Evolutionary conservation across 2,797 vertebrate species (phyloP).

Genomic region (Perodicticus potto): DNA sequence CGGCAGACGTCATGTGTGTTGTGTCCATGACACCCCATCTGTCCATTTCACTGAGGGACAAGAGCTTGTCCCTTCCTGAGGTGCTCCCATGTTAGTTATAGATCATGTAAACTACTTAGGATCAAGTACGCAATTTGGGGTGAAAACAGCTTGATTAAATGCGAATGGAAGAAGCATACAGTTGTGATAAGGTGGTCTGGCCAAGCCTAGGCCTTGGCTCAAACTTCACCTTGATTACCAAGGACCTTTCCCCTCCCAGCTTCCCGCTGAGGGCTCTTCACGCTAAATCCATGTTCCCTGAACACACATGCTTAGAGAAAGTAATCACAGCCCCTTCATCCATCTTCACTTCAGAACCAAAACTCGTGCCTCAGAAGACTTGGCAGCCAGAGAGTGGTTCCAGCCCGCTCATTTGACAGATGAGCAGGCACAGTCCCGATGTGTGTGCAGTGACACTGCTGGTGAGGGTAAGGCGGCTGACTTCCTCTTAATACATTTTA

Average conservation of each 20-base stretch:
- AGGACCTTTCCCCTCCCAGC: background rate
- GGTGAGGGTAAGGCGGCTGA: background rate
- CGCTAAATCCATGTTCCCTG: background rate
- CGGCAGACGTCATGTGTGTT: background rate
- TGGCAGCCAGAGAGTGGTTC: background rate
- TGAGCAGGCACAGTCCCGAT: background rate
- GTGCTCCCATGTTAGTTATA: too few relatives aligned
- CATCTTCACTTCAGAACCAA: background rate
- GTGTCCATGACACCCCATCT: fast-evolving
- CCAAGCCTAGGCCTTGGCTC: background rate
- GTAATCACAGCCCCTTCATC: background rate
- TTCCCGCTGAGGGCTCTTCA: background rate
- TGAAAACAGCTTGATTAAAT: background rate
- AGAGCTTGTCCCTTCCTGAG: fast-evolving
- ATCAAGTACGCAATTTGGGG: fast-evolving
- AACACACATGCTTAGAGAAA: background rate
- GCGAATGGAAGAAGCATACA: background rate
- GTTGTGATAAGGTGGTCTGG: fast-evolving
- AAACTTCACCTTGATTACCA: background rate
- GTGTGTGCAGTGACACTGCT: background rate
- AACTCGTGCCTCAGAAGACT: background rate
- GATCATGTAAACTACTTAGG: fast-evolving
- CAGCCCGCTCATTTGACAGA: background rate
- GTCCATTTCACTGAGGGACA: fast-evolving
- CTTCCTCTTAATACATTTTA: background rate